phyloP scores from a whole-genome alignment of 2,113 vertebrate genomes.

The Tragelaphus imberbis region DNA sequence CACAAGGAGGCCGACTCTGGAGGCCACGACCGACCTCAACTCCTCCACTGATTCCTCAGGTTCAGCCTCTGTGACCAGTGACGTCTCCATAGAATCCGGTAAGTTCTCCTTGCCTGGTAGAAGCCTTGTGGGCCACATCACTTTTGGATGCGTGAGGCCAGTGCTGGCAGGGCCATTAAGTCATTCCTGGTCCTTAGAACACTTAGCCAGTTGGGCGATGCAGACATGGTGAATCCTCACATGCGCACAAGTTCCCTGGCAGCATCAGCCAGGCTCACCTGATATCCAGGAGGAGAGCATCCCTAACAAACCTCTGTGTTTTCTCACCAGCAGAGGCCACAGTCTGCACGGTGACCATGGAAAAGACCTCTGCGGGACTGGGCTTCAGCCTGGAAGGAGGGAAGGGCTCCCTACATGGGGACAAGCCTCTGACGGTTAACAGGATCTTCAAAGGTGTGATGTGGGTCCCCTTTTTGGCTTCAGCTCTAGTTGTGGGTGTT shows the following conservation, averaged over 20 bases:
- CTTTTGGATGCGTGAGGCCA: not conserved
- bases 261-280: not conserved
- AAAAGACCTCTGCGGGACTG: conserved; percentile 89
- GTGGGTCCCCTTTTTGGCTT: accelerated
- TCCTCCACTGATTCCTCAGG: conserved; percentile 36
- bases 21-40: conserved; percentile 9
- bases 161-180: not conserved
- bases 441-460: conserved; percentile 90
- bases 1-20: conserved; percentile 78
- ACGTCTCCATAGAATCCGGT: conserved; percentile 63
- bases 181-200: not conserved
- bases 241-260: accelerated
- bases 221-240: accelerated
- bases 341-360: conserved; percentile 79
- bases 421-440: conserved; percentile 89
- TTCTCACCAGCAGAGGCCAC: conserved; percentile 67
- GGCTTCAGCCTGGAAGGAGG: conserved; percentile 96
- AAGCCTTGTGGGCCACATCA: accelerated
- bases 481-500: too few species aligned
- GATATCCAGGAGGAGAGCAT: too few species aligned
- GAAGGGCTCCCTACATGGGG: conserved; percentile 91
- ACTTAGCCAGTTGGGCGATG: accelerated
- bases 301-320: conserved; percentile 1
- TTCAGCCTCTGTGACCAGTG: conserved; percentile 42
- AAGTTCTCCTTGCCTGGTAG: not conserved